Base-by-base conservation (phyloP, 2,888 invertebrate species). In the Agriopis aurantiaria region DNA sequence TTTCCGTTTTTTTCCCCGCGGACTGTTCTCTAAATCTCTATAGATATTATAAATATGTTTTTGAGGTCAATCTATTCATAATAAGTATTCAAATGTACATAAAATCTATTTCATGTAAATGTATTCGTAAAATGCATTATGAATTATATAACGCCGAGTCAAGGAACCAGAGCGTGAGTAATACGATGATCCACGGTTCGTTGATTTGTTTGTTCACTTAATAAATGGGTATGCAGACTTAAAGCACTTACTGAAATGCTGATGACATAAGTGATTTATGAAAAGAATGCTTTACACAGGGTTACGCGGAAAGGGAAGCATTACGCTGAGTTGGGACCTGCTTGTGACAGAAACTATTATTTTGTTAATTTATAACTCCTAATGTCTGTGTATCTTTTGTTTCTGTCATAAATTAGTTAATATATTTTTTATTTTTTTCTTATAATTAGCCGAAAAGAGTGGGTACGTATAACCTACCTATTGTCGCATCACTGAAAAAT, bases 91-190 rank as follows among this genome's bases (percentile, higher is more conserved):
- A 66, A 68, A 70, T 46, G 10, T 40, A 41, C 12, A 49, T 41
- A 68, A 64, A 68, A 73, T 64, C 63, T 52, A 68, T 62, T 69
- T 64, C 64, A 69, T 73, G 71, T 71, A 61, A 71, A 76, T 74
- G 64, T 71, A 72, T 74, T 63, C 53, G 8, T 45, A 45, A 62
- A 62, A 53, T 62, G 53, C 53, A 62, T 62, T 45, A 45, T 7
- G 59, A 67, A 62, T 78, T 76, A 75, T 76, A 76, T 75, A 78
- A 78, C 73, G 58, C 68, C 46, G 48, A 71, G 72, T 57, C 65
- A 69, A 76, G 76, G 77, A 81, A 81, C 77, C 80, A 81, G 80
- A 79, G 79, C 80, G 76, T 75, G 76, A 71, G 53, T 73, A 75
- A 73, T 75, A 72, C 69, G 69, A 75, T 59, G 58, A 76, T 74